Conservation (phyloP, 2,797 vertebrate species). For the Neosalanx taihuensis region DNA sequence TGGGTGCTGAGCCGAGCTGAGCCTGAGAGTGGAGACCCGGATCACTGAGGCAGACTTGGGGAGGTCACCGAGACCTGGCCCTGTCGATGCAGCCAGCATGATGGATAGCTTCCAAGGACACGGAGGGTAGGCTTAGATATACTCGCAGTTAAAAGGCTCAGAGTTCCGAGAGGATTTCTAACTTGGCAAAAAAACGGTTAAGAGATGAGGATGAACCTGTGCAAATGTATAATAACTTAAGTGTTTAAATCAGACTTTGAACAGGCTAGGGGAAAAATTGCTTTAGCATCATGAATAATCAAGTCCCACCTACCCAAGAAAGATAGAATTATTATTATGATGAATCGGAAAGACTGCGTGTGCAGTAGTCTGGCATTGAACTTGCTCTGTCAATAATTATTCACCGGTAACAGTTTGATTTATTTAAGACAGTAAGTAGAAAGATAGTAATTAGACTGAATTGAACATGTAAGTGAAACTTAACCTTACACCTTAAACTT, state of each 20-base stretch:
- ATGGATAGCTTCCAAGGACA: conserved; percentile 6
- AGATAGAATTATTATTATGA: too few relatives aligned
- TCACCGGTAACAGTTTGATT: too few relatives aligned
- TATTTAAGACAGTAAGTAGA: too few relatives aligned
- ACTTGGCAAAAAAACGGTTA: not conserved
- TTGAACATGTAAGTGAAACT: too few relatives aligned
- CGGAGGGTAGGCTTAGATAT: not conserved
- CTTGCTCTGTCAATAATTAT: too few relatives aligned
- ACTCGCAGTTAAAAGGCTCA: not conserved
- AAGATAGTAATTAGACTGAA: too few relatives aligned
- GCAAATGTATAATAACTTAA: too few relatives aligned
- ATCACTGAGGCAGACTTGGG: conserved; percentile 50
- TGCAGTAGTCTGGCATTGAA: too few relatives aligned
- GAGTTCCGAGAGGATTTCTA: not conserved
- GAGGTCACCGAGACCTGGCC: conserved; percentile 57
- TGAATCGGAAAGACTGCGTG: too few relatives aligned
- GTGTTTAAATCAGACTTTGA: not conserved
- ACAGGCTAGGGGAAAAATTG: not conserved
- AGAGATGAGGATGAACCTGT: not conserved
- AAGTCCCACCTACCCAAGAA: too few relatives aligned
- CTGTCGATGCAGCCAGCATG: conserved; percentile 25
- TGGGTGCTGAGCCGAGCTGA: conserved; percentile 59
- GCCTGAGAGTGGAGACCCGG: conserved; percentile 58
- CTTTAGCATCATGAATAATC: conserved; percentile 1
- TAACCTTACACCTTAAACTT: too few relatives aligned